Percentiles rank a stretch among this genome's conserved stretches.
phyloP scores from a whole-genome alignment of 2,113 vertebrate species.

The Lepidothrix coronata region DNA sequence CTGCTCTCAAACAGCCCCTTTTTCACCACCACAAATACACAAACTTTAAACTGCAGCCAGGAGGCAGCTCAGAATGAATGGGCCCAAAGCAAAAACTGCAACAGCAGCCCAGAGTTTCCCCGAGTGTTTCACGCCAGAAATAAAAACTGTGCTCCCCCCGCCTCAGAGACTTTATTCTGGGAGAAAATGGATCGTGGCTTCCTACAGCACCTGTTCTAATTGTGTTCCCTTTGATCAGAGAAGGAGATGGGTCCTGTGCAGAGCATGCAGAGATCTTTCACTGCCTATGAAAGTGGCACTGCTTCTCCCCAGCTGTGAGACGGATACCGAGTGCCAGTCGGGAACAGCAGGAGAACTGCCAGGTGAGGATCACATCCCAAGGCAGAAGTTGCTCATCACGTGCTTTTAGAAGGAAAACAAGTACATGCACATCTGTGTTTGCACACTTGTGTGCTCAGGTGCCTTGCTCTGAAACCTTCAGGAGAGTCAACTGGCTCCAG shows the following conservation, averaged over 20 bases:
- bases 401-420: neutral
- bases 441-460: neutral
- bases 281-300: neutral
- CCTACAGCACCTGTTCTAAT: neutral
- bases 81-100: neutral
- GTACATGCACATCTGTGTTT: neutral
- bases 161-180: neutral
- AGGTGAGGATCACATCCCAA: neutral
- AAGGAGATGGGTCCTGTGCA: neutral
- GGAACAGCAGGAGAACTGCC: neutral
- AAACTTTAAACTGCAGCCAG: neutral
- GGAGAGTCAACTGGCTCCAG: neutral
- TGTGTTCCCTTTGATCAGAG: neutral
- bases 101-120: neutral
- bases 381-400: neutral
- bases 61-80: neutral
- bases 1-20: neutral
- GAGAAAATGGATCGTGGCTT: neutral
- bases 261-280: neutral
- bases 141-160: neutral
- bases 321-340: rapidly evolving
- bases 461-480: neutral
- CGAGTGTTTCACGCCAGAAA: rapidly evolving
- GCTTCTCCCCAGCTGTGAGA: neutral
- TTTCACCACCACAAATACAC: neutral